Base-by-base conservation (phyloP, 2,113 vertebrate species). In the Clarias batrachus region DNA sequence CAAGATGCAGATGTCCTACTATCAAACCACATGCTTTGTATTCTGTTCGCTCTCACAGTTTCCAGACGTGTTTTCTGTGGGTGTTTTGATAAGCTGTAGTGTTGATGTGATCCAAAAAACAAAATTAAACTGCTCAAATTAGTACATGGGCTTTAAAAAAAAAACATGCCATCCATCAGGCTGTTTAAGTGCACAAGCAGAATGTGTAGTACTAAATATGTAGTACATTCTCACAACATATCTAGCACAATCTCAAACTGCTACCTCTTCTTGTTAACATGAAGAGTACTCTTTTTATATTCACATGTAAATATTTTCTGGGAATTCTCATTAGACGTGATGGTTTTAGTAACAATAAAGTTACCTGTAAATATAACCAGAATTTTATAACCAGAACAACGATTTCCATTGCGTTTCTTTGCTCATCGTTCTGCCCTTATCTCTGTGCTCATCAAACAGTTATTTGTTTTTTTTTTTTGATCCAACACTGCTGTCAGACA, bases 1-100 rank as follows among this genome's bases (percentile, higher is more conserved):
- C 62, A 82, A 14, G 60, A 82, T 82, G 57, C 78, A 80, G 60
- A 80, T 80, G 19, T 33, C 19, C 60, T 16, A 52, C 81, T 66
- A 66, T 54, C 62, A 52, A 66, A 27, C 62, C 62, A 11, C 81
- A 30, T 8, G 13, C n/a, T 23, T 30, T 81, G 60, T 48, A 37
- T 23, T 81, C 59, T 82, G 81, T 82, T 41, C 66, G 66, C 60
- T 41, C 33, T 82, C 81, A 82, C 62, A 82, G 62, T 82, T 82
- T 82, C 81, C 62, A 66, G 62, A 54, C 25, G 12, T 82, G 37
- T 82, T 66, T 66, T 82, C 16, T 65, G 33, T 82, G 81, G 63
- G 62, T 54, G 25, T 81, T 82, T 54, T 65, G 7, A 52, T 16
- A 82, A 48, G 80, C 52, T 66, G 37, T 82, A 25, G 23, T n/a